Evolutionary conservation across 2,113 vertebrate genomes (phyloP), one percentile per base, ranked within the genome.

Genomic region (Plestiodon gilberti): DNA sequence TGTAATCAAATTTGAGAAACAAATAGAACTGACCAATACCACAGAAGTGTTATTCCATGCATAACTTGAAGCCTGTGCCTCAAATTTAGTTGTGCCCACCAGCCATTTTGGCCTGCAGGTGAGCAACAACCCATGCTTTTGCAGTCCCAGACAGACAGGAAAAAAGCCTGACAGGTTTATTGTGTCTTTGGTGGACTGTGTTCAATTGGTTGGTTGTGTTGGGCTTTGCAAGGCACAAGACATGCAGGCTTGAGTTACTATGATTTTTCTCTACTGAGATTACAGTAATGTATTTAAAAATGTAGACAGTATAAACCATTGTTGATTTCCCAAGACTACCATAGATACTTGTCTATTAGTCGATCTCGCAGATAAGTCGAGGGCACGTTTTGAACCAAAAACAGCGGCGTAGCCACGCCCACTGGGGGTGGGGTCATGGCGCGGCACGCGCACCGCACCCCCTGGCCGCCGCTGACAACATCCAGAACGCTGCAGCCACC

Each of bases 271-370:
- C 48, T 82, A 90, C 15, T 15, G 14, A 35, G 20, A 93, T 30
- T 3, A 86, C 6, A 81, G 17, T 7, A 78, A 76, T 70, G 61
- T 22, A 74, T 52, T 48, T 48, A 48, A 8, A 48, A 48, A 48
- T 48, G 43, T 8, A 48, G 43, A 83, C 79, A 17, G 23, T 79
- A 23, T 89, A 85, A 25, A 33, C 64, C n/a, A 75, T 18, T 70
- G 65, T 76, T 0, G 40, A 74, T 87, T 91, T 30, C 18, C n/a
- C 48, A 85, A 71, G 4, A 59, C 76, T 82, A 69, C 13, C 88
- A n/a, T n/a, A n/a, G n/a, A n/a, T n/a, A n/a, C n/a, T n/a, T n/a
- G n/a, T n/a, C n/a, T n/a, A n/a, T n/a, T n/a, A n/a, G n/a, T n/a
- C n/a, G n/a, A n/a, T n/a, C n/a, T n/a, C n/a, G n/a, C n/a, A n/a